Base-by-base conservation (phyloP, 2,888 invertebrate genomes). In the Luperina testacea region DNA sequence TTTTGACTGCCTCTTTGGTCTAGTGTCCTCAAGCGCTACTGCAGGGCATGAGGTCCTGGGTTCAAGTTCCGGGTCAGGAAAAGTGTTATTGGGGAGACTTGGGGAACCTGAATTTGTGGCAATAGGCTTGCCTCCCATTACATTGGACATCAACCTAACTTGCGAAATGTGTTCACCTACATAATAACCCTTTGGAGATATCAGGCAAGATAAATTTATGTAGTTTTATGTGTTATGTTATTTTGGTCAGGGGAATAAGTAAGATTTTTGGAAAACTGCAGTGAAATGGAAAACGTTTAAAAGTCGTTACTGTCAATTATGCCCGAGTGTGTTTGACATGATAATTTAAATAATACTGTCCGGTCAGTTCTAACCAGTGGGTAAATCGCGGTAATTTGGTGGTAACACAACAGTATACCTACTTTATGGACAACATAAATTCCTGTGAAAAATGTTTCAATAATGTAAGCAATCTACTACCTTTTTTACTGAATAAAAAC, bases 381-480 rank as follows among this genome's bases (percentile, higher is more conserved):
- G 7, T n/a, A 15, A 11, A 64, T 20, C 15, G 2, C 7, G 15
- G 27, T 27, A 5, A 6, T 57, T 42, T 20, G n/a, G 0, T 15
- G 7, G 27, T 20, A 38, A 13, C 27, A 13, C 24, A 53, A 9
- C 6, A 63, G 8, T 8, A 20, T 32, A 51, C 2, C 9, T 11
- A 24, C 20, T 51, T 17, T 71, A 63, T n/a, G 20, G 7, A 2
- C 63, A 63, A 27, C 6, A 38, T 68, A 42, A 68, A 59, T 17
- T 13, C 15, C 24, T 8, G 13, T 67, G 38, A 67, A 42, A 59
- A 67, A 59, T 32, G 20, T 77, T 81, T 82, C 45, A 83, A 76
- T 76, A 77, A 69, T 24, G 38, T 48, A 42, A 82, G 57, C 27
- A 81, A 65, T 9, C 48, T 13, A 48, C 11, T 8, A 24, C 15